Conservation (phyloP, 2,797 vertebrate species). For the Myotis vivesi region DNA sequence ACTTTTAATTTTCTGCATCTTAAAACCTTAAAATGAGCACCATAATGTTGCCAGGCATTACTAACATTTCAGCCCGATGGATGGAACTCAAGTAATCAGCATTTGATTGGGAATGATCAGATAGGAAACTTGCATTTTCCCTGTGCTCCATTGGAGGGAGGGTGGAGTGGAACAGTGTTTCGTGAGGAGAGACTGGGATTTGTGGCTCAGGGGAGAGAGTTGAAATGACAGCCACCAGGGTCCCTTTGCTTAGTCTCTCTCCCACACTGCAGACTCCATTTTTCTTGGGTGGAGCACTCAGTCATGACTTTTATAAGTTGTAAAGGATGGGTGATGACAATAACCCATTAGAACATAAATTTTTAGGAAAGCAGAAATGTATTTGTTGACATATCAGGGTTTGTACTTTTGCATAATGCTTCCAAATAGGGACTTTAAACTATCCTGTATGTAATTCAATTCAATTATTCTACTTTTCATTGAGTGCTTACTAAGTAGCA, state of each 20-base stretch:
- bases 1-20: slow-evolving; percentile 51
- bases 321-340: neutral
- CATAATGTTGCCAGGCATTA: neutral
- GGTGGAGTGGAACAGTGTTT: neutral
- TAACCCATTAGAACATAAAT: neutral
- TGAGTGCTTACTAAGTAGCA: neutral
- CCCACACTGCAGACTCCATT: neutral
- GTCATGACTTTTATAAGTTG: neutral
- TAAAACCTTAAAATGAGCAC: neutral
- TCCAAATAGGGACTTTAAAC: neutral
- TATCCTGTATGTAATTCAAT: neutral
- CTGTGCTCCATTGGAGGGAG: neutral
- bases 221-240: neutral
- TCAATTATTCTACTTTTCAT: neutral
- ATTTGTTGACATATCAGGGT: neutral
- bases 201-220: neutral
- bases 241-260: neutral
- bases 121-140: slow-evolving; percentile 62
- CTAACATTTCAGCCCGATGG: neutral
- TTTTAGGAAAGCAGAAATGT: neutral
- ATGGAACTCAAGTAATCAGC: slow-evolving; percentile 13
- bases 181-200: neutral
- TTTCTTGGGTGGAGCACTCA: neutral
- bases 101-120: slow-evolving; percentile 57
- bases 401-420: neutral